phyloP scores from a whole-genome alignment of 1,140 invertebrate genomes.

The Aphelinus certus region DNA sequence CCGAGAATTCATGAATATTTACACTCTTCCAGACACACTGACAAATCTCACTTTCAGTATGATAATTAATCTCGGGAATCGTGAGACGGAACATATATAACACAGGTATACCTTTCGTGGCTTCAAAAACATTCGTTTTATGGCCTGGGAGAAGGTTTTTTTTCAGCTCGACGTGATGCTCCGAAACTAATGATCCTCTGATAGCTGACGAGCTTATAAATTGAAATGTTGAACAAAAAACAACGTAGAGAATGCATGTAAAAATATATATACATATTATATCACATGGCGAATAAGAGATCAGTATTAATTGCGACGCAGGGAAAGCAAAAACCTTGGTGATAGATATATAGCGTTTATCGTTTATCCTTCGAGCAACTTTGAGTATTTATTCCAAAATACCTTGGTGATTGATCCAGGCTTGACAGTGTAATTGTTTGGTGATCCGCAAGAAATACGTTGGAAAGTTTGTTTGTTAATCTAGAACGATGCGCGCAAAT shows the following conservation, averaged over 20 bases:
- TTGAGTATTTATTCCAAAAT: no score
- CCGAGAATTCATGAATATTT: no score
- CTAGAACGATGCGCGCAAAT: no score
- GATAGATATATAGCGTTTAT: no score
- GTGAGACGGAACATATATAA: constrained; percentile 3
- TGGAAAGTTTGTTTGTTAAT: no score
- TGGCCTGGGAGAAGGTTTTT: constrained; percentile 1
- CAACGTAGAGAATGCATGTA: no score
- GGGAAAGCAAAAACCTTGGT: no score
- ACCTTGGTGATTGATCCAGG: no score
- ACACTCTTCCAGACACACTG: background rate
- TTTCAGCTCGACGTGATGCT: background rate
- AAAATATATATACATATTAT: constrained; percentile 8
- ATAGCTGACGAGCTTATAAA: constrained; percentile 19
- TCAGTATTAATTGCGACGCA: no score
- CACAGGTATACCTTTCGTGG: constrained; percentile 8
- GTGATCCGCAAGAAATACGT: no score
- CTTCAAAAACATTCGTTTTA: constrained; percentile 14
- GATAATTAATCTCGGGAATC: constrained; percentile 17
- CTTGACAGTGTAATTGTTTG: no score
- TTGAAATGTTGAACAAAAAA: constrained; percentile 24
- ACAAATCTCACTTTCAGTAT: constrained; percentile 25
- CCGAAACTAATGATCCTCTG: constrained; percentile 23
- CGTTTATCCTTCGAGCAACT: no score
- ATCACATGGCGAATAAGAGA: background rate